Evolutionary conservation across 2,113 vertebrate species (phyloP).

Genomic region (Istiophorus platypterus): DNA sequence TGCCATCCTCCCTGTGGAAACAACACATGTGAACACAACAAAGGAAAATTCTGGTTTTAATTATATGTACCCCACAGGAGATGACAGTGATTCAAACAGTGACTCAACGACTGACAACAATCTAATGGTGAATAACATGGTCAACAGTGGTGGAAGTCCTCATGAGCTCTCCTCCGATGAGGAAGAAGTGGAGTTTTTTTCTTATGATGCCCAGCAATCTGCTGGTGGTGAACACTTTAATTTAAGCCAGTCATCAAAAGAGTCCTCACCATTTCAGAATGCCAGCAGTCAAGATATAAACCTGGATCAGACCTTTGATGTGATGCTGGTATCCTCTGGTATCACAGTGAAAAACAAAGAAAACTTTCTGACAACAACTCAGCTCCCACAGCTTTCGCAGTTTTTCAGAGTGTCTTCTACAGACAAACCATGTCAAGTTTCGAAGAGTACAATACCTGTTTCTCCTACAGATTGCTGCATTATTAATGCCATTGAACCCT

Average conservation of each 20-base stretch:
- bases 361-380: not conserved
- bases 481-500: conserved; percentile 24
- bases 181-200: conserved; percentile 90
- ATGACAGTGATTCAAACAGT: conserved; percentile 88
- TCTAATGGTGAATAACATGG: conserved; percentile 21
- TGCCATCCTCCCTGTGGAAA: conserved; percentile 85
- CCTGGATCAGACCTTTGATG: conserved; percentile 41
- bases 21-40: conserved; percentile 83
- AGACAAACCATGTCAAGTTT: conserved; percentile 33
- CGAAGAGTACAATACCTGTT: conserved; percentile 10
- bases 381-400: conserved; percentile 12
- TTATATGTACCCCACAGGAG: conserved; percentile 85
- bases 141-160: not conserved
- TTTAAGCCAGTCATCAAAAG: conserved; percentile 18
- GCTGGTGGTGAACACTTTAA: conserved; percentile 1
- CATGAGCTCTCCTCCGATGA: conserved; percentile 84
- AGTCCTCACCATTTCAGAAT: conserved; percentile 16
- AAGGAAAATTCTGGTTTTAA: conserved; percentile 74
- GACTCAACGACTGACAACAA: conserved; percentile 76
- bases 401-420: conserved; percentile 3
- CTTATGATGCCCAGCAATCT: conserved; percentile 36
- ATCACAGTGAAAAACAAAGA: conserved; percentile 50
- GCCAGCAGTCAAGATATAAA: conserved; percentile 5
- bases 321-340: conserved; percentile 34
- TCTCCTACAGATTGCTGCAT: conserved; percentile 24